A percentile compares a stretch with the other conserved stretches of the same genome.
Conservation (phyloP, 2,888 invertebrate genomes). For the Noctuana brunneofusca region DNA sequence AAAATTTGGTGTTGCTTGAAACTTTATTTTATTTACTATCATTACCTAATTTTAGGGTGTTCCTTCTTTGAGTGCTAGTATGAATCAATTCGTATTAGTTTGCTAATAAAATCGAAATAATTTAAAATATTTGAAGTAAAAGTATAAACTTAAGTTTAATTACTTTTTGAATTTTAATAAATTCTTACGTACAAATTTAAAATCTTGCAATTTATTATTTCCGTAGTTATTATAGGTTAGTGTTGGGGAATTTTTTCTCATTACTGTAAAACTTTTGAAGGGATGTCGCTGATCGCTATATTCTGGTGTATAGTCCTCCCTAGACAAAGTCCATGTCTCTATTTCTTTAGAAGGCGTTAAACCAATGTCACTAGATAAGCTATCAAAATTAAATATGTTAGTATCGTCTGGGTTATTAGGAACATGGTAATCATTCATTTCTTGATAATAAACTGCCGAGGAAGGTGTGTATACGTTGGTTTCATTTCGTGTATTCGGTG, state of each 20-base stretch:
- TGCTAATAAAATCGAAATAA: too few relatives aligned
- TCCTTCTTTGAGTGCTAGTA: background rate
- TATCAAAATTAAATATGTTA: background rate
- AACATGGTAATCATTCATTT: background rate
- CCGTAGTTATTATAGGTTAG: slow-evolving; percentile 26
- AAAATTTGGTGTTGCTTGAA: slow-evolving; percentile 75
- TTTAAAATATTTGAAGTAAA: background rate
- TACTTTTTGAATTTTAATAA: slow-evolving; percentile 46
- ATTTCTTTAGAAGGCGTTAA: slow-evolving; percentile 52
- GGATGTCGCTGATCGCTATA: background rate
- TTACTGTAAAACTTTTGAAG: slow-evolving; percentile 37
- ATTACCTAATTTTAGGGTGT: background rate
- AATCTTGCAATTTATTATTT: slow-evolving; percentile 50
- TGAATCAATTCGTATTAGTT: too few relatives aligned
- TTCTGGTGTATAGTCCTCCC: slow-evolving; percentile 40
- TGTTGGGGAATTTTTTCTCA: slow-evolving; percentile 41
- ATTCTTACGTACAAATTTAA: slow-evolving; percentile 55
- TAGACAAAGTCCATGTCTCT: slow-evolving; percentile 60
- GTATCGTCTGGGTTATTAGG: background rate
- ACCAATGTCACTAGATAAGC: slow-evolving; percentile 4
- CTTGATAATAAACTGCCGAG: slow-evolving; percentile 24
- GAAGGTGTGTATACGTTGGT: slow-evolving; percentile 37
- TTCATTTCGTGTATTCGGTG: background rate
- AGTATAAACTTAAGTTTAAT: background rate
- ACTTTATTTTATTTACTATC: slow-evolving; percentile 40